These are phyloP conservation scores for Pectinophora gossypiella DNA, from an alignment of 1,140 invertebrate genomes.

Conservation along the genomic window DNA sequence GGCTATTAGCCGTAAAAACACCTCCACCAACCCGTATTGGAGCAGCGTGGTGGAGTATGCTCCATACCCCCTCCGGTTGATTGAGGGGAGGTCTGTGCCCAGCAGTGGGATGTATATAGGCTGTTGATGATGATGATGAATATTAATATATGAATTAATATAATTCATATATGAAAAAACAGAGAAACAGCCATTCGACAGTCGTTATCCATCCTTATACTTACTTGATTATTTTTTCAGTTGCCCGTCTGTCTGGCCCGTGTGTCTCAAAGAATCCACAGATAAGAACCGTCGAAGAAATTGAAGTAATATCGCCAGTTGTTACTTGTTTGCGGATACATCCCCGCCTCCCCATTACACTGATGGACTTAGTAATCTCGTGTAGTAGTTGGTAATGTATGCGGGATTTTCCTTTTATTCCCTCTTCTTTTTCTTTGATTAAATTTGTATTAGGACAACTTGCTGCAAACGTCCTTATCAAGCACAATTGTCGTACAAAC, in stretches of 20 bases:
- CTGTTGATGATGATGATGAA: too few relatives aligned
- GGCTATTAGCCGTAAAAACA: too few relatives aligned
- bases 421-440: neutral
- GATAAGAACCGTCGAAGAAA: conserved; percentile 31
- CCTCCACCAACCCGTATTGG: too few relatives aligned
- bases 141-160: too few relatives aligned
- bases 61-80: too few relatives aligned
- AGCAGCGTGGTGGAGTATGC: too few relatives aligned
- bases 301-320: conserved; percentile 25
- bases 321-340: conserved; percentile 3
- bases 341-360: neutral
- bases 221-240: too few relatives aligned
- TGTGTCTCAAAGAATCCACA: conserved; percentile 16
- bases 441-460: neutral
- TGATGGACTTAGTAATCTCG: conserved; percentile 3
- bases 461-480: neutral
- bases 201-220: too few relatives aligned
- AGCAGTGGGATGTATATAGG: too few relatives aligned
- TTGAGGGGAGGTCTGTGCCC: too few relatives aligned
- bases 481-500: neutral
- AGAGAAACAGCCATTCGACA: too few relatives aligned
- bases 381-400: conserved; percentile 3
- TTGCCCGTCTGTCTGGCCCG: neutral
- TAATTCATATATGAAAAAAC: too few relatives aligned
- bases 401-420: neutral